Percentiles rank a stretch among this genome's conserved stretches.
Conservation (phyloP, 2,113 vertebrate genomes). For the Chaetops frenatus region DNA sequence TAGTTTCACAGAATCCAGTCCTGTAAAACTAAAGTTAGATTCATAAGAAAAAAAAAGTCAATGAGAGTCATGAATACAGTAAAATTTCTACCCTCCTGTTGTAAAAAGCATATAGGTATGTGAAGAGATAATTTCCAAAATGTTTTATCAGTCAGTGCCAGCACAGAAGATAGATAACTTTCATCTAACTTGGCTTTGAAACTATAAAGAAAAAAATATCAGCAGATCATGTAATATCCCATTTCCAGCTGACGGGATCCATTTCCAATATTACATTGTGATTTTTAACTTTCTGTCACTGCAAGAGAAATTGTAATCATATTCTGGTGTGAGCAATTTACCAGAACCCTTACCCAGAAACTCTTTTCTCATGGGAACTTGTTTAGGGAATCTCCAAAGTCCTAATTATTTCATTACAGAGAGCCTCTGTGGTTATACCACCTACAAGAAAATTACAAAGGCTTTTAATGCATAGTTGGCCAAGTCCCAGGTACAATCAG, state of each 20-base stretch:
- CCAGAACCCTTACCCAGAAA: conserved; percentile 3
- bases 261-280: background rate
- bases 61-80: background rate
- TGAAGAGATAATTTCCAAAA: background rate
- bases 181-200: background rate
- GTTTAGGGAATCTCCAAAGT: conserved; percentile 44
- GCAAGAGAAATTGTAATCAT: background rate
- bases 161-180: background rate
- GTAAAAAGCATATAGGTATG: background rate
- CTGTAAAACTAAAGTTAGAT: conserved; percentile 4
- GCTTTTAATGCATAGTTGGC: background rate
- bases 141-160: background rate
- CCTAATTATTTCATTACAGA: background rate
- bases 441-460: background rate
- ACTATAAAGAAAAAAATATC: background rate
- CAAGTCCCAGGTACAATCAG: conserved; percentile 14
- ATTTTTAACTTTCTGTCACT: background rate
- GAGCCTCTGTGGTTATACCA: background rate
- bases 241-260: background rate
- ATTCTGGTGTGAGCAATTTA: background rate
- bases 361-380: background rate
- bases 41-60: background rate
- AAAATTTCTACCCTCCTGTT: background rate
- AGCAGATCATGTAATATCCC: background rate
- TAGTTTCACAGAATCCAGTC: background rate